Conservation (phyloP, 2,797 vertebrate species). For the Microhierax caerulescens region DNA sequence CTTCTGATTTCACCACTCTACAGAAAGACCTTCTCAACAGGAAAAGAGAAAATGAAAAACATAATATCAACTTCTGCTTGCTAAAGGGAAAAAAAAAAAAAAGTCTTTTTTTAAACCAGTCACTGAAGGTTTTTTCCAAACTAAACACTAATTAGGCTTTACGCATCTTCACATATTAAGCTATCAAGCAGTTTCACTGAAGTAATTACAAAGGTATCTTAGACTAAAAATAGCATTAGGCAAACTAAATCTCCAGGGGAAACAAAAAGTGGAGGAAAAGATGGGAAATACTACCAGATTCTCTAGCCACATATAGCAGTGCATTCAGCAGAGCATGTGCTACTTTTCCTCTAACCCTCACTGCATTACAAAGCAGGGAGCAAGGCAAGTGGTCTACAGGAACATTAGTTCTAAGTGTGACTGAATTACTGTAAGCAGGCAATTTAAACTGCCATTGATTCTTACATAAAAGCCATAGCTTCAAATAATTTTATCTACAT, state of each 20-base stretch:
- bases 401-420: neutral
- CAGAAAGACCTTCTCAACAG: neutral
- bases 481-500: neutral
- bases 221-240: neutral
- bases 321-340: neutral
- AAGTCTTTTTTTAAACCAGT: neutral
- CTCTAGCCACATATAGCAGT: neutral
- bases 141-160: neutral
- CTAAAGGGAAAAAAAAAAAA: neutral
- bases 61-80: neutral
- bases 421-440: neutral
- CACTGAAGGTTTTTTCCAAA: neutral
- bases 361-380: neutral
- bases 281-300: neutral
- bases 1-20: neutral
- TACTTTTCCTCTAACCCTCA: neutral
- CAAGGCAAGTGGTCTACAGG: neutral
- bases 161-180: neutral
- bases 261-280: neutral
- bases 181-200: neutral
- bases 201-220: neutral
- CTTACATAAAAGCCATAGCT: neutral
- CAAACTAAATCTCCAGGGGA: neutral
- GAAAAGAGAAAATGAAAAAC: neutral
- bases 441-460: neutral